Evolutionary conservation across 2,797 vertebrate species (phyloP), one percentile per base, ranked within the genome.

Genomic region (Liasis olivaceus): DNA sequence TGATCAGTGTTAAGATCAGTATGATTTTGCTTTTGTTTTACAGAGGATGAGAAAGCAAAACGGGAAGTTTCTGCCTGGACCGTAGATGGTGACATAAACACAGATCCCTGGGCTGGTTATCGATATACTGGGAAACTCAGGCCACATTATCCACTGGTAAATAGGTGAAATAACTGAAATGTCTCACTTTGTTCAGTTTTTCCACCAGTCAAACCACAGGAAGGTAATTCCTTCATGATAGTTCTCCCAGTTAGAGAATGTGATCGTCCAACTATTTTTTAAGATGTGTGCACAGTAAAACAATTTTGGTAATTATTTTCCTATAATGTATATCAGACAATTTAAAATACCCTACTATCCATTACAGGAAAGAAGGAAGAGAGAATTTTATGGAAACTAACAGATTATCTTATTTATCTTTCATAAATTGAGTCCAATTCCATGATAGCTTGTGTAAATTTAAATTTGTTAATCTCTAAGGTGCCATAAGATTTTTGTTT

Each of bases 71-170:
- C 98, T 69, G 97, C 97, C 2, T 99, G 98, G 97, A 99, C 98
- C 88, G 95, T 99, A 93, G 99, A 99, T 97, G 98, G 98, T 7
- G 99, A 99, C 13, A 92, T 98, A 93, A 99, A 99, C 97, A 99
- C 98, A 95, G 99, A 99, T 95, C 99, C 99, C 2, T 99, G 99
- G 99, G 98, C 98, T 85, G 99, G 99, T 72, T 99, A 99, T 97
- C 98, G 99, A 87, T 99, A 98, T 89, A 99, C 99, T 62, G 99
- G 99, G 62, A 99, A 99, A 98, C 98, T 99, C 93, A 98, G 97
- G 91, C 99, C 99, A 60, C 97, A 99, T 96, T 99, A 99, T 94
- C 99, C 99, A n/a, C 97, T 99, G 98, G 99, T 99, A 98, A 97
- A 96, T 96, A 89, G 11, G n/a, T 51, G 22, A 69, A 77, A 85